Evolutionary conservation across 2,888 invertebrate species (phyloP).

Genomic region (Drosophila merina): DNA sequence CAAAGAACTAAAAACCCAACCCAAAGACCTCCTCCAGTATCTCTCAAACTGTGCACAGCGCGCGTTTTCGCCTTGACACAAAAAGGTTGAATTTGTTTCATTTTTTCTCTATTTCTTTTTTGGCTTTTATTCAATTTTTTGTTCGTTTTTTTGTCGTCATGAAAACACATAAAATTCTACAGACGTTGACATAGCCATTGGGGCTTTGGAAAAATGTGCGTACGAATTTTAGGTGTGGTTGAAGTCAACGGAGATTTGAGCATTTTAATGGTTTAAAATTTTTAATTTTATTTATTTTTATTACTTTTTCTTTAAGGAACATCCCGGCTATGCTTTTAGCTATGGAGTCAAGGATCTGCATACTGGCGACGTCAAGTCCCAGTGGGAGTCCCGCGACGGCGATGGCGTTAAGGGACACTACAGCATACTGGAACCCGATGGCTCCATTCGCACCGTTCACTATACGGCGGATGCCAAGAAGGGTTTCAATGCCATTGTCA

Average conservation of each 20-base stretch:
- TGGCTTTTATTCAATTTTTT: slow-evolving; percentile 28
- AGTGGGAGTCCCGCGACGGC: slow-evolving; percentile 86
- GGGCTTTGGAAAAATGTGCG: slow-evolving; percentile 37
- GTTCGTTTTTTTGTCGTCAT: slow-evolving; percentile 45
- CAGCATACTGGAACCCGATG: slow-evolving; percentile 88
- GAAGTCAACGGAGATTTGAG: slow-evolving; percentile 19
- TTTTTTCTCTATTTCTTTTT: slow-evolving; percentile 41
- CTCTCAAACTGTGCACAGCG: slow-evolving; percentile 73
- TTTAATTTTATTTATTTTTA: background rate
- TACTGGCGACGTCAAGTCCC: slow-evolving; percentile 86
- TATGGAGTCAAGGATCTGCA: slow-evolving; percentile 86
- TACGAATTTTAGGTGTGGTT: slow-evolving; percentile 28
- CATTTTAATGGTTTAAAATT: slow-evolving; percentile 16
- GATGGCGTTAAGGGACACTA: slow-evolving; percentile 86
- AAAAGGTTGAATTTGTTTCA: slow-evolving; percentile 52
- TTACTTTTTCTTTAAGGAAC: slow-evolving; percentile 77
- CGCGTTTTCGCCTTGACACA: slow-evolving; percentile 67
- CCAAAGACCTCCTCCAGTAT: slow-evolving; percentile 53
- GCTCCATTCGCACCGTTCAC: slow-evolving; percentile 86
- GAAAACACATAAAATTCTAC: slow-evolving; percentile 60
- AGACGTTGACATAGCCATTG: slow-evolving; percentile 46
- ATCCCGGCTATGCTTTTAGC: slow-evolving; percentile 86
- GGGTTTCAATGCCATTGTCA: slow-evolving; percentile 86
- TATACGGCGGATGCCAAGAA: slow-evolving; percentile 86
- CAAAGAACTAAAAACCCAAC: slow-evolving; percentile 28